Evolutionary conservation across 1,140 invertebrate species (phyloP), one percentile per base, ranked within the genome.

Genomic region (Nymphalis io): DNA sequence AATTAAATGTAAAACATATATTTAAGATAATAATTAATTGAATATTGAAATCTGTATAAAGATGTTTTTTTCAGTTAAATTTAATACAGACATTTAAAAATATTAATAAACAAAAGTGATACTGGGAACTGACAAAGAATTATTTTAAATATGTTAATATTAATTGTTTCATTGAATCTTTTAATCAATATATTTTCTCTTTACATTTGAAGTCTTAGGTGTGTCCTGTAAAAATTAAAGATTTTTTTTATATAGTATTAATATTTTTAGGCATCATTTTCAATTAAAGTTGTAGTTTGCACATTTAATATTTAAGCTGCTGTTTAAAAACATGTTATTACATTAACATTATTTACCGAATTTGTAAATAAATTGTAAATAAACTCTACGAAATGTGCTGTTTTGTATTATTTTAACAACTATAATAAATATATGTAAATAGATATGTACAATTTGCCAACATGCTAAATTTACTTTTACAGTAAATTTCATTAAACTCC

Each of bases 301-400:
- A 68, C 58, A 55, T 23, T 18, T 4, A 23, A 18, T 60, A 67
- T 2, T 33, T 2, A 27, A 59, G 33, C 8, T 38, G 16, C 27
- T 59, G 33, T 33, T 23, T 44, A 44, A 23, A 21, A 13, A 16
- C 16, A 62, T 44, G 8, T 33, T 62, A 23, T 33, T 20, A 42
- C 15, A 42, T 60, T 15, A 21, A 62, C 23, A 33, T 18, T 51
- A 62, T 62, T 62, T 59, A 48, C 42, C 23, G 60, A 46, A 46
- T 21, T 44, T 69, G 60, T 69, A 69, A 33, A 69, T 69, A 62
- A 21, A 51, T 16, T 69, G 67, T 69, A 69, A 69, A 69, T 69
- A 69, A 69, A 69, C 11, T 18, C 62, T 69, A 62, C 51, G 67
- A 69, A 69, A 46, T 63, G 60, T 63, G 60, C n/a, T 20, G 0